These are phyloP conservation scores for Heloderma charlesbogerti DNA, from an alignment of 2,113 vertebrate genomes.

Conservation along the genomic window DNA sequence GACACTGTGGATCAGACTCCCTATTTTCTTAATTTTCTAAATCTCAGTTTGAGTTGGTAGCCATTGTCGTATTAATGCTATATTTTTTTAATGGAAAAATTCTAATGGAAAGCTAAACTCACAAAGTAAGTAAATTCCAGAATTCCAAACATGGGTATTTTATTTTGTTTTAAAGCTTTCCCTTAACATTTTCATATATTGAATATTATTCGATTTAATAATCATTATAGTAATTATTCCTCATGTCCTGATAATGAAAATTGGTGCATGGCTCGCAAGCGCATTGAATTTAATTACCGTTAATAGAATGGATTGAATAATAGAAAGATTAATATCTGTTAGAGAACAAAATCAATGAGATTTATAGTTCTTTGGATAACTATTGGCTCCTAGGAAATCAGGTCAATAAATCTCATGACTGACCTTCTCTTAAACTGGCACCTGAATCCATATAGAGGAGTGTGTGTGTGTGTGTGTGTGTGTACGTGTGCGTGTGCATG, in stretches of 20 bases:
- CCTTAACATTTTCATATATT: slow-evolving; percentile 51
- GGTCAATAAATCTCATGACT: slow-evolving; percentile 61
- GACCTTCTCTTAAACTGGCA: slow-evolving; percentile 56
- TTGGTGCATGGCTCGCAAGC: slow-evolving; percentile 44
- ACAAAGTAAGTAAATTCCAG: background rate
- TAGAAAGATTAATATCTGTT: slow-evolving; percentile 63
- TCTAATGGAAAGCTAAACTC: background rate
- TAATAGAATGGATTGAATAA: slow-evolving; percentile 60
- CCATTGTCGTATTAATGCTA: background rate
- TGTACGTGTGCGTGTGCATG: background rate
- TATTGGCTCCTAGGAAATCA: slow-evolving; percentile 56
- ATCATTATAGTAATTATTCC: slow-evolving; percentile 47
- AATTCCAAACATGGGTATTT: background rate
- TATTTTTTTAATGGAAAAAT: background rate
- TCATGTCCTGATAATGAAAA: slow-evolving; percentile 44
- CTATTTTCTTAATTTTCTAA: slow-evolving; percentile 9
- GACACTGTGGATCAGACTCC: background rate
- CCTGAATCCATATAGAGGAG: background rate
- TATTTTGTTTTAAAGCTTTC: slow-evolving; percentile 2
- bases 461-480: background rate
- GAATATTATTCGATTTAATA: slow-evolving; percentile 54
- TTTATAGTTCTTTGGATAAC: slow-evolving; percentile 65
- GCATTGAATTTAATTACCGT: slow-evolving; percentile 57
- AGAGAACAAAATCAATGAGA: slow-evolving; percentile 41
- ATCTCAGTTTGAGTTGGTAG: background rate